Evolutionary conservation across 2,113 vertebrate genomes (phyloP), one percentile per base, ranked within the genome.

Genomic region (Phoxinus phoxinus): DNA sequence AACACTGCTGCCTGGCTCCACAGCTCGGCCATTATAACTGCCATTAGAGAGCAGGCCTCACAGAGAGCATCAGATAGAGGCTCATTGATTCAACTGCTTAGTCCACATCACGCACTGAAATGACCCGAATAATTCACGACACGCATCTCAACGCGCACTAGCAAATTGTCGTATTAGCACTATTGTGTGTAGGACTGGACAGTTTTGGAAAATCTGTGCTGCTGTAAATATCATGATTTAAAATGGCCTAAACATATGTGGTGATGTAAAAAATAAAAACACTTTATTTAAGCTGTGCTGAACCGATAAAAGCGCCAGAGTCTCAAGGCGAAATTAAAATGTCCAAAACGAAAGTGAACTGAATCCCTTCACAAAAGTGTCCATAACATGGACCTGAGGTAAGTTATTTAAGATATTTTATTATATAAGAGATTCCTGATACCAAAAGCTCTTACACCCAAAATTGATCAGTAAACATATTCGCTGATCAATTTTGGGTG

Each of bases 41-140:
- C 78, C 85, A 88, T 88, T 86, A 89, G 88, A 71, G 83, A 71
- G 69, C 83, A 84, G 86, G 63, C 75, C 71, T 87, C 63, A 85
- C 63, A 74, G 82, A 86, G 76, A 87, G 82, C 82, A 77, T 75
- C 73, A 51, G 76, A 81, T 27, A 81, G 46, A 77, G 75, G 72
- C 88, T 74, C 67, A 71, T 84, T 84, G 67, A 84, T 65, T 84
- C 76, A 73, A 53, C 84, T 87, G 89, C 91, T 87, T 91, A 93
- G 93, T 93, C 92, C 91, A 88, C 92, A 91, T 90, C 90, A 89
- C 87, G 86, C 84, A 88, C 86, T 71, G 74, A 89, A 88, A 91
- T 88, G 87, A 90, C 91, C 90, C 61, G 63, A 78, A 90, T 84
- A 75, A 85, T 89, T 87, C 84, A 90, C 76, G 2, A 61, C 44